A percentile compares a stretch with the other conserved stretches of the same genome.
Conservation (phyloP, 2,888 invertebrate genomes). For the Pecten maximus region DNA sequence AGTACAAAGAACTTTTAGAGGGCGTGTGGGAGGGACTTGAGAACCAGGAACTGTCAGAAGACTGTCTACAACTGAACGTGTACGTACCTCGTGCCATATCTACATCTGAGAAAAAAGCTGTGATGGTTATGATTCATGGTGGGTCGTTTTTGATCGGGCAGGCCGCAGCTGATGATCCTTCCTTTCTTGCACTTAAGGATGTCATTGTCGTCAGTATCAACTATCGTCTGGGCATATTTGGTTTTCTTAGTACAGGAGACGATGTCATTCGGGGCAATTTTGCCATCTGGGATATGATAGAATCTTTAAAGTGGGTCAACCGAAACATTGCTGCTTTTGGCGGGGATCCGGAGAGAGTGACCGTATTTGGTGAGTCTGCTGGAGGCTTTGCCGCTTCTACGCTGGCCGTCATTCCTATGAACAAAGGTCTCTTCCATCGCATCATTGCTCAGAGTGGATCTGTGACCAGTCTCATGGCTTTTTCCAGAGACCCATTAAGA, state of each 20-base stretch:
- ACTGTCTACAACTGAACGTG: slow-evolving; percentile 96
- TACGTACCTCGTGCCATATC: slow-evolving; percentile 87
- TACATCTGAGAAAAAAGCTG: slow-evolving; percentile 86
- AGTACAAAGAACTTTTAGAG: slow-evolving; percentile 89
- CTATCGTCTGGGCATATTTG: slow-evolving; percentile 95
- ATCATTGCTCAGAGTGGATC: slow-evolving; percentile 96
- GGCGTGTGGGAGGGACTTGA: slow-evolving; percentile 98
- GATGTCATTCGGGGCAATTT: slow-evolving; percentile 93
- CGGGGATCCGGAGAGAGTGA: slow-evolving; percentile 94
- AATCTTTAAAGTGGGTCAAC: slow-evolving; percentile 87
- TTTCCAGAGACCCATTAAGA: slow-evolving; percentile 89
- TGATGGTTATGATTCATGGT: slow-evolving; percentile 94
- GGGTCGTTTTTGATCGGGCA: slow-evolving; percentile 91
- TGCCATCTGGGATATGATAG: slow-evolving; percentile 95
- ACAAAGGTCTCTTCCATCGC: slow-evolving; percentile 88
- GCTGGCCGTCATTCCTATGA: slow-evolving; percentile 91
- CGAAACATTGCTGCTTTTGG: slow-evolving; percentile 76
- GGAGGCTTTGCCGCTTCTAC: slow-evolving; percentile 94
- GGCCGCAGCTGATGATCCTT: slow-evolving; percentile 94
- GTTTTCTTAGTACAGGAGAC: slow-evolving; percentile 83
- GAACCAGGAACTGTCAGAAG: slow-evolving; percentile 90
- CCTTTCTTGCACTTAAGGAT: slow-evolving; percentile 93
- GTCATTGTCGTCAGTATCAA: slow-evolving; percentile 96
- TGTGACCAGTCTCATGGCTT: slow-evolving; percentile 95
- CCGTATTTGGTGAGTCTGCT: slow-evolving; percentile 97